Evolutionary conservation across 2,113 vertebrate species (phyloP), one percentile per base, ranked within the genome.

Genomic region (Heterotis niloticus): DNA sequence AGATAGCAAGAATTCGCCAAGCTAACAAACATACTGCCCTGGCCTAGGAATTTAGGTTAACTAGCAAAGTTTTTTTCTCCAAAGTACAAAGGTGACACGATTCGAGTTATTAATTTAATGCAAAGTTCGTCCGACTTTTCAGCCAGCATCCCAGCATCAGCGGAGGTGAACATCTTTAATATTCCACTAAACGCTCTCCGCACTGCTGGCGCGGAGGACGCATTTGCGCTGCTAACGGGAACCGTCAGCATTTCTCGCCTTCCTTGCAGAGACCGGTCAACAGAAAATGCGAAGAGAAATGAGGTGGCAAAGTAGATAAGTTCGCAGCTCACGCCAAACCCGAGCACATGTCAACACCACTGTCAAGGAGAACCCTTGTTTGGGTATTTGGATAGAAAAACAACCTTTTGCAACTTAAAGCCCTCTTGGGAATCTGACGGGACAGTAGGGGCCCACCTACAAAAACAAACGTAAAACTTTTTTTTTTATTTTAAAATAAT

Each of bases 11-110:
- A 81, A 87, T 87, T 86, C 86, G 89, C 87, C 85, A 88, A 89
- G 82, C 85, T 88, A 78, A 79, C 89, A 89, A 90, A 86, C 89
- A 86, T 85, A 90, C 90, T 88, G 89, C 88, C 83, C 71, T 71
- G 80, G 84, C 84, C 83, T 86, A 88, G 88, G 89, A 92, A 91
- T 92, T 89, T 88, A 88, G 2, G 34, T 44, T 44, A 90, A 84
- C 88, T 88, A 85, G 83, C 76, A 56, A 69, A 77, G 81, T 77
- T 51, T 84, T 82, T 71, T 44, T 44, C 7, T 81, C 83, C 82
- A 88, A 82, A 84, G 86, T 84, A 84, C 85, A 78, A 83, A 72
- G 34, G 70, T 62, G 62, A 82, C 80, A 60, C 64, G 23, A 52
- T 74, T 1, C 70, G 82, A 81, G 82, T 24, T 78, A 80, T 82